Evolutionary conservation across 2,888 invertebrate genomes (phyloP).

Genomic region (Rhabditoides inermis): DNA sequence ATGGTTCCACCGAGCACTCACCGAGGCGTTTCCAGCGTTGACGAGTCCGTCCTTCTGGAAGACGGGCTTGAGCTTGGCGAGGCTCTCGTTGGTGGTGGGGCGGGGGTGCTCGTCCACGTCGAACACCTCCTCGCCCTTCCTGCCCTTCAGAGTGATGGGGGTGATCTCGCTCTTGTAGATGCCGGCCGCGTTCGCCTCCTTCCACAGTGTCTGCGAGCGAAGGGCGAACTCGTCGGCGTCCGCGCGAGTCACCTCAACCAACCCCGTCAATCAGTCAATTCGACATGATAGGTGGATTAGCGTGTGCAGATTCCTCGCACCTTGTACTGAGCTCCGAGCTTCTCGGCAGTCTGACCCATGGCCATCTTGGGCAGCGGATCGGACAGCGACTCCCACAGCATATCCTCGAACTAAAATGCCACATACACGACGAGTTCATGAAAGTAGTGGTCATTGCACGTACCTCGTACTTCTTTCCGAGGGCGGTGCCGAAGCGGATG

Average conservation of each 20-base stretch:
- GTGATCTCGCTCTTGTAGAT: constrained; percentile 80
- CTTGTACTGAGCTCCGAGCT: constrained; percentile 76
- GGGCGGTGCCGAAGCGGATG: constrained; percentile 75
- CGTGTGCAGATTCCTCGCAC: constrained; percentile 59
- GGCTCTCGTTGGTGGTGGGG: constrained; percentile 73
- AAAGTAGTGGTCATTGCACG: no score
- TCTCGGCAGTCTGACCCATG: constrained; percentile 92
- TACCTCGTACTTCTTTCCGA: constrained; percentile 64
- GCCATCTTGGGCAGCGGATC: constrained; percentile 81
- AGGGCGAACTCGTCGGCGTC: constrained; percentile 79
- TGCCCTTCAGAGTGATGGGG: constrained; percentile 70
- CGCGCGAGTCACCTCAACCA: constrained; percentile 64
- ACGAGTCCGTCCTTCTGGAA: constrained; percentile 50
- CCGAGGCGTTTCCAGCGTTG: constrained; percentile 49
- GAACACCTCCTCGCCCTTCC: constrained; percentile 69
- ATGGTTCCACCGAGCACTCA: constrained; percentile 5
- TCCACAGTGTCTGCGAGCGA: constrained; percentile 79
- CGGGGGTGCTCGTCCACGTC: constrained; percentile 83
- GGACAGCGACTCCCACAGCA: constrained; percentile 79
- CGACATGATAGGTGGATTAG: not conserved
- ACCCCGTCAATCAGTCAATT: not conserved
- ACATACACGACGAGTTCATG: no score
- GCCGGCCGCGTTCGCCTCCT: constrained; percentile 71
- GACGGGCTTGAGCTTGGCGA: constrained; percentile 69
- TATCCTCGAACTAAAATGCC: constrained; percentile 72